Conservation (phyloP, 2,797 vertebrate species). For the Furcifer pardalis region DNA sequence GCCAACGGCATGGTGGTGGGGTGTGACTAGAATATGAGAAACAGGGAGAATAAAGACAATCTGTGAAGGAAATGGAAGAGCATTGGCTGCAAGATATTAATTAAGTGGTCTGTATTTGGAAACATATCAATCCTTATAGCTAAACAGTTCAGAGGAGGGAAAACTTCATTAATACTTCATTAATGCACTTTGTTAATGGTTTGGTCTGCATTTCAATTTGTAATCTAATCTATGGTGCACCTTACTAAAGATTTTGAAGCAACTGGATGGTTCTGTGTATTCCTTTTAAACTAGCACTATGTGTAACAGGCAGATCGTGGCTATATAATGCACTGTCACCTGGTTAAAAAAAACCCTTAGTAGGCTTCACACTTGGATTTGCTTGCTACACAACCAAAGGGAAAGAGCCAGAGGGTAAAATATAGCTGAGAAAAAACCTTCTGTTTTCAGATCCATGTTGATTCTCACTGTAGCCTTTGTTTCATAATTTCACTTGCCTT, state of each 20-base stretch:
- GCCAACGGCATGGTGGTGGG: conserved; percentile 21
- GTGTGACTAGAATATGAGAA: conserved; percentile 64
- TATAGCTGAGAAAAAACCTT: neutral
- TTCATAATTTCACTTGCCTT: neutral
- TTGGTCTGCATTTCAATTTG: neutral
- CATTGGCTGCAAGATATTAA: conserved; percentile 9
- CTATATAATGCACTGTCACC: neutral
- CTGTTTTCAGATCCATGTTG: neutral
- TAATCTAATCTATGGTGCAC: neutral
- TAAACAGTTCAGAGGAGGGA: neutral
- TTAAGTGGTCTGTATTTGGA: conserved; percentile 45
- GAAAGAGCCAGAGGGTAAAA: neutral
- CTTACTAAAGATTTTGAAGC: no score
- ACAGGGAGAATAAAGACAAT: conserved; percentile 15
- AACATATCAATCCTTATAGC: neutral
- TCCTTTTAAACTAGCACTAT: neutral
- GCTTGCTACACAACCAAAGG: neutral
- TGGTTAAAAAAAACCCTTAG: neutral
- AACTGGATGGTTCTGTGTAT: no score
- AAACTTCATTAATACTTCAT: neutral
- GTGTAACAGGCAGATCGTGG: neutral
- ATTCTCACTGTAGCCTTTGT: neutral
- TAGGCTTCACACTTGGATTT: neutral
- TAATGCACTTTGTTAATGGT: no score
- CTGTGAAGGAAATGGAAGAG: conserved; percentile 6